Evolutionary conservation across 2,797 vertebrate genomes (phyloP).

Genomic region (Eleutherodactylus coqui): DNA sequence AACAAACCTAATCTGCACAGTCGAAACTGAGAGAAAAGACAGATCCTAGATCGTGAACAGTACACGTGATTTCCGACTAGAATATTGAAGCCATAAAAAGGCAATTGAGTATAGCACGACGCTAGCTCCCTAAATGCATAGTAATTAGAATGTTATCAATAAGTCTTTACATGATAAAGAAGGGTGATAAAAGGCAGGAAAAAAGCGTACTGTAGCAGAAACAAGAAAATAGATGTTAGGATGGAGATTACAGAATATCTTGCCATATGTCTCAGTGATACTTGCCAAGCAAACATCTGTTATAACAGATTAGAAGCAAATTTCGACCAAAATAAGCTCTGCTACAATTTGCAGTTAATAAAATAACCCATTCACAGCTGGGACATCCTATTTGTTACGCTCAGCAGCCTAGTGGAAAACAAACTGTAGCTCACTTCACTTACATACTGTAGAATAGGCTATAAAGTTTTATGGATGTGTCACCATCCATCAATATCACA

Average conservation of each 20-base stretch:
- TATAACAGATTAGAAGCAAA: constrained; percentile 35
- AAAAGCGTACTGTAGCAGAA: constrained; percentile 52
- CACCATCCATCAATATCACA: not conserved
- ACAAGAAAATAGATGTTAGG: constrained; percentile 44
- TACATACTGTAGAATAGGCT: not conserved
- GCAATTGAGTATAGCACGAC: constrained; percentile 4
- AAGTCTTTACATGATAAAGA: constrained; percentile 39
- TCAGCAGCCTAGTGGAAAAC: not conserved
- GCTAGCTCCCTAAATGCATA: constrained; percentile 22
- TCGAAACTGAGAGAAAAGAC: not conserved
- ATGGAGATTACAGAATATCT: constrained; percentile 46
- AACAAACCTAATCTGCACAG: not conserved
- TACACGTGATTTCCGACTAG: not conserved
- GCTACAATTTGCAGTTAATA: constrained; percentile 37
- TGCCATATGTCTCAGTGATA: constrained; percentile 51
- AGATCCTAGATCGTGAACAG: not conserved
- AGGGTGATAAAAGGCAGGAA: constrained; percentile 25
- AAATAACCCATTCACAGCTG: constrained; percentile 39
- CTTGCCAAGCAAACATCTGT: constrained; percentile 58
- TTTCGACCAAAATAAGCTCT: constrained; percentile 28
- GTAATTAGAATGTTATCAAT: constrained; percentile 19
- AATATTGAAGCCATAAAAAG: constrained; percentile 27
- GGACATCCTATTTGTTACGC: not conserved
- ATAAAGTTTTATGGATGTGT: not conserved
- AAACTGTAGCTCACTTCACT: not conserved